Conservation (phyloP, 2,888 invertebrate genomes). For the Teinopalpus imperialis region DNA sequence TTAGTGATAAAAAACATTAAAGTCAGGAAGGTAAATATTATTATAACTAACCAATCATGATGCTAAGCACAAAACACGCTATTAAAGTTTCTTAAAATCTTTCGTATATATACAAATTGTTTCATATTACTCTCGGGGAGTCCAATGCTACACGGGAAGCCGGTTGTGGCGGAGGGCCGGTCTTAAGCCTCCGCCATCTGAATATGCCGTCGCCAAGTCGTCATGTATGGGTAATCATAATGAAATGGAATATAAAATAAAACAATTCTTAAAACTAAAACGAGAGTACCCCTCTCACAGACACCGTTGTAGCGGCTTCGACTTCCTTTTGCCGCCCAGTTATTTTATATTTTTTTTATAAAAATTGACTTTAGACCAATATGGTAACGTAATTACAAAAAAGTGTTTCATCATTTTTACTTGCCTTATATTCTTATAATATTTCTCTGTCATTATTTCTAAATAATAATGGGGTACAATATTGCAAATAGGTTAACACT, state of each 20-base stretch:
- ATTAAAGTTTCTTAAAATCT: slow-evolving; percentile 41
- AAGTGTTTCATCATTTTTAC: too few species aligned
- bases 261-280: slow-evolving; percentile 45
- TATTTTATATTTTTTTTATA: too few species aligned
- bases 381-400: too few species aligned
- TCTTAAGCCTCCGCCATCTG: slow-evolving; percentile 49
- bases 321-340: slow-evolving; percentile 46
- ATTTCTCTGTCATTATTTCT: too few species aligned
- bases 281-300: slow-evolving; percentile 47
- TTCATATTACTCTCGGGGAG: slow-evolving; percentile 36
- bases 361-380: too few species aligned
- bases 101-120: slow-evolving; percentile 35
- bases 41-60: slow-evolving; percentile 41
- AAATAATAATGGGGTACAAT: too few species aligned
- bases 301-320: slow-evolving; percentile 50
- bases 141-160: slow-evolving; percentile 52
- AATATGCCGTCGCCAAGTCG: slow-evolving; percentile 47
- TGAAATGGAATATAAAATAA: slow-evolving; percentile 44
- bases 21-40: too few species aligned
- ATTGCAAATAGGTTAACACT: too few species aligned
- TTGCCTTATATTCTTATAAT: too few species aligned
- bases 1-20: too few species aligned
- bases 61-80: slow-evolving; percentile 53
- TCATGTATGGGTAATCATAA: slow-evolving; percentile 48
- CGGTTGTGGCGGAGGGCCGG: slow-evolving; percentile 53